Percentiles rank a stretch among this genome's conserved stretches.
Evolutionary conservation across 2,797 vertebrate genomes (phyloP).

Genomic region (Masticophis lateralis): DNA sequence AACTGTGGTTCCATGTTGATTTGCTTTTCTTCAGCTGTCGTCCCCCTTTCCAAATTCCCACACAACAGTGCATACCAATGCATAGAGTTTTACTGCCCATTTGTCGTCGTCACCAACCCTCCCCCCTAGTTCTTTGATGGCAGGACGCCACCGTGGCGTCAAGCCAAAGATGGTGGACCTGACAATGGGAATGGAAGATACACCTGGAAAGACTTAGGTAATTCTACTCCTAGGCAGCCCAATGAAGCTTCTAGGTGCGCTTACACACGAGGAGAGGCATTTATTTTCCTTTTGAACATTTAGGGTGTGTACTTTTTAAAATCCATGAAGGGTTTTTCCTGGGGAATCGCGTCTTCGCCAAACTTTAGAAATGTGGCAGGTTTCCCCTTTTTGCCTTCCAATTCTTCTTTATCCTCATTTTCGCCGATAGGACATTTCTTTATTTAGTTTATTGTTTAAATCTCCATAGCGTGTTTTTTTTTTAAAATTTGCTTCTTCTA

Average conservation of each 20-base stretch:
- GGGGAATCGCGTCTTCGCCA: not conserved
- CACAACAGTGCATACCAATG: too few species aligned
- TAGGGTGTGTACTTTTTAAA: not conserved
- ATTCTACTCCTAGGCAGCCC: not conserved
- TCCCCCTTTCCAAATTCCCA: too few species aligned
- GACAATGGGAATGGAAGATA: not conserved
- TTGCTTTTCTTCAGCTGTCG: too few species aligned
- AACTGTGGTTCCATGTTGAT: too few species aligned
- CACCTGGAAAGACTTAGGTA: not conserved
- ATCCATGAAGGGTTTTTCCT: not conserved
- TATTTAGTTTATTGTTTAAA: not conserved
- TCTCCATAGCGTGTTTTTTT: not conserved
- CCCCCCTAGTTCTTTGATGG: too few species aligned
- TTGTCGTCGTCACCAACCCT: too few species aligned
- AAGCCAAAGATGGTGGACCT: too few species aligned
- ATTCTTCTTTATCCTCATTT: not conserved
- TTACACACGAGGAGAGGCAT: not conserved
- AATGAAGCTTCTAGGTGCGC: not conserved
- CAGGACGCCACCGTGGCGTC: too few species aligned
- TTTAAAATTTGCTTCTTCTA: not conserved
- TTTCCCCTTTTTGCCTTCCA: not conserved
- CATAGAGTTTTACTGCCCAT: too few species aligned
- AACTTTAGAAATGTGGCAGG: rapidly evolving
- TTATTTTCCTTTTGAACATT: not conserved
- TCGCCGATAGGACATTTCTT: not conserved